These are phyloP conservation scores for Siniperca scherzeri DNA, from an alignment of 2,797 vertebrate species.

Conservation along the genomic window DNA sequence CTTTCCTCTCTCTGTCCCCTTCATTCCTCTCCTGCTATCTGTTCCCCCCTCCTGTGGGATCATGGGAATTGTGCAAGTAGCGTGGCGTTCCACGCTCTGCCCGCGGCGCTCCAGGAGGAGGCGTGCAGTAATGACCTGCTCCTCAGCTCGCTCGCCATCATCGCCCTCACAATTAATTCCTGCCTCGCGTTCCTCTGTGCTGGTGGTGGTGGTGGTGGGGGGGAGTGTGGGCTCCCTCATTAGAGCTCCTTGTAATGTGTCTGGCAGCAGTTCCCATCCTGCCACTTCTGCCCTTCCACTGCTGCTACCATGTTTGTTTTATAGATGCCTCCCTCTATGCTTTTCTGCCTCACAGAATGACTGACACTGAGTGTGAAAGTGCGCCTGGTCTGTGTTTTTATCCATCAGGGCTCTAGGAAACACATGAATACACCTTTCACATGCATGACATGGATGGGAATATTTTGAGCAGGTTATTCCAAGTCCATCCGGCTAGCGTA, in stretches of 20 bases:
- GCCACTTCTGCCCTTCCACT: conserved; percentile 82
- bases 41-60: conserved; percentile 77
- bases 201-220: conserved; percentile 25
- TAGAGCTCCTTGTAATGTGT: conserved; percentile 86
- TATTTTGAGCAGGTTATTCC: conserved; percentile 66
- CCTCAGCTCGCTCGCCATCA: conserved; percentile 85
- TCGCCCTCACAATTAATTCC: conserved; percentile 87
- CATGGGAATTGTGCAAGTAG: conserved; percentile 85
- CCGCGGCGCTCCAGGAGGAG: conserved; percentile 85
- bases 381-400: conserved; percentile 67
- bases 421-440: conserved; percentile 65
- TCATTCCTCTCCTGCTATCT: conserved; percentile 62
- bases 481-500: conserved; percentile 40
- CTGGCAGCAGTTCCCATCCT: conserved; percentile 84
- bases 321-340: conserved; percentile 76
- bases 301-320: conserved; percentile 82
- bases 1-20: conserved; percentile 49
- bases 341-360: conserved; percentile 72
- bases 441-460: conserved; percentile 54
- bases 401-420: conserved; percentile 65
- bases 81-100: conserved; percentile 84
- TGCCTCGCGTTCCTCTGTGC: conserved; percentile 80
- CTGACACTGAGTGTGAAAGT: conserved; percentile 70
- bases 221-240: conserved; percentile 81
- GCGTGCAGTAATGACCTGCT: conserved; percentile 87